Evolutionary conservation across 2,797 vertebrate species (phyloP), one percentile per base, ranked within the genome.

Genomic region (Leuciscus waleckii): DNA sequence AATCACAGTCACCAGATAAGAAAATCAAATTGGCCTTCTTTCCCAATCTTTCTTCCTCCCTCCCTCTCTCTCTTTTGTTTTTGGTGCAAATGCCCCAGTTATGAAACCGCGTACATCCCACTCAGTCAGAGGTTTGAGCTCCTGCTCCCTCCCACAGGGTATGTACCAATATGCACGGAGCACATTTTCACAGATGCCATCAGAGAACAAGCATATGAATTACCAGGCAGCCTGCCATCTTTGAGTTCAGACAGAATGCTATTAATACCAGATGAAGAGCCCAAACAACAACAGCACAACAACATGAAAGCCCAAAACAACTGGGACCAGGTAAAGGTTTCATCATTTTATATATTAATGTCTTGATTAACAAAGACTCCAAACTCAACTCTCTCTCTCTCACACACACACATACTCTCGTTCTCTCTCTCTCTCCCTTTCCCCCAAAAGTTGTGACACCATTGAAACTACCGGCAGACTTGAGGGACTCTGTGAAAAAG

Each of bases 181-280:
- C 95, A 94, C 94, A 94, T 94, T 95, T 95, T 94, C 93, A 96
- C 95, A 96, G 95, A 95, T 95, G 95, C 95, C 95, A 95, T 96
- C 95, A 95, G 95, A 96, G 95, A 95, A 96, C 95, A 95, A 96
- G 95, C 95, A 95, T 94, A 95, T 94, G 95, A 96, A 95, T 96
- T 96, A 95, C 93, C 94, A 96, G 95, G 95, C 95, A 96, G 93
- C 88, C 93, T 95, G 95, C 95, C 95, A 96, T 96, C 94, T 93
- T 93, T 90, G 92, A 96, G 95, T 96, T 96, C 95, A 96, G 92
- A 96, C 94, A 93, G 95, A 96, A 96, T 96, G 95, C 84, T 95
- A 96, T 96, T 96, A 96, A 96, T 96, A 96, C 93, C 91, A 94
- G 94, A 96, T 96, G 95, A 94, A 90, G 92, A 95, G 93, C 94